Conservation (phyloP, 2,113 vertebrate genomes). For the Boulengeromyrus knoepffleri region DNA sequence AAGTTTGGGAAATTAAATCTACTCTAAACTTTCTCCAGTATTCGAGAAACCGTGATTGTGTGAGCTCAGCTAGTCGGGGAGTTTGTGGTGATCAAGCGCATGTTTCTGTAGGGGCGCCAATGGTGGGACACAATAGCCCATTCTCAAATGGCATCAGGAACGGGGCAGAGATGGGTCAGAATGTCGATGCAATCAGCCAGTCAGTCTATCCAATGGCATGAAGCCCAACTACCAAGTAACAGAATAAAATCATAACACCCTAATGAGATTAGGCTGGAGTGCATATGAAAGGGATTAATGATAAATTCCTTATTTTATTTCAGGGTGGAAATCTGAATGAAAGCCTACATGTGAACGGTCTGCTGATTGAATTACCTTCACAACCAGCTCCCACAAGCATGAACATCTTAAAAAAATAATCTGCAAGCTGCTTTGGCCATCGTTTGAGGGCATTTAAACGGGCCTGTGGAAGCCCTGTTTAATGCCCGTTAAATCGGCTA, state of each 20-base stretch:
- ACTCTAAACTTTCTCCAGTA: background rate
- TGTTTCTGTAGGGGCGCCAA: background rate
- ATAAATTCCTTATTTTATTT: slow-evolving; percentile 6
- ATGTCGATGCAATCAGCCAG: background rate
- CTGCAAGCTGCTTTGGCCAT: background rate
- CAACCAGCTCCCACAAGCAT: background rate
- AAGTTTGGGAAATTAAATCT: background rate
- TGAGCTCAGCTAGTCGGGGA: background rate
- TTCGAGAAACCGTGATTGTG: background rate
- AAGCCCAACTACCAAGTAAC: background rate
- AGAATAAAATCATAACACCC: background rate
- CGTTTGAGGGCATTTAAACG: background rate
- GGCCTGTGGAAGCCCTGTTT: background rate
- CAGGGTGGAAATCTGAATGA: background rate
- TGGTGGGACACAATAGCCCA: background rate
- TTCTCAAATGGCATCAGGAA: background rate
- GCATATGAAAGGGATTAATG: slow-evolving; percentile 14
- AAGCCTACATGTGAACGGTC: background rate
- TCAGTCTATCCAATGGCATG: background rate
- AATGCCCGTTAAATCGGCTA: background rate
- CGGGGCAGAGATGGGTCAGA: background rate
- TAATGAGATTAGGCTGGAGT: background rate
- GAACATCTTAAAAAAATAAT: background rate
- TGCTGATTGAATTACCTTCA: slow-evolving; percentile 20
- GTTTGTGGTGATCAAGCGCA: background rate